phyloP scores from a whole-genome alignment of 1,140 invertebrate genomes.

The Microplitis mediator region DNA sequence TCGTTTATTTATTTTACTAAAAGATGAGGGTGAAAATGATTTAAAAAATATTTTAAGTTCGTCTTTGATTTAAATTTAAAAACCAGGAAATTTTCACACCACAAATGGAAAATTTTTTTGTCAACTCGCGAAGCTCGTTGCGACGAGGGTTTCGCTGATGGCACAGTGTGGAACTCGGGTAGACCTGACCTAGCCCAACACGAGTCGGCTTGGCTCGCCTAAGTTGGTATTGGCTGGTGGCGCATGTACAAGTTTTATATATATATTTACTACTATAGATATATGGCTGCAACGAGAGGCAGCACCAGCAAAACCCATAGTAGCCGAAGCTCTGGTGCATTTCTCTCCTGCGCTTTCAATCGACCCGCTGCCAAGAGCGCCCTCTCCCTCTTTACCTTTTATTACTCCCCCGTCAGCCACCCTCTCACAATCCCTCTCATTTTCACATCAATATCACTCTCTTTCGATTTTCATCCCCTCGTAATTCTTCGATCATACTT shows the following conservation, averaged over 20 bases:
- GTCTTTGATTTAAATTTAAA: not conserved
- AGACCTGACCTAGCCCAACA: constrained; percentile 63
- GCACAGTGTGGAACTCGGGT: constrained; percentile 53
- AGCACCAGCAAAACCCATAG: not conserved
- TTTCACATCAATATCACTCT: constrained; percentile 13
- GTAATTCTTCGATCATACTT: not conserved
- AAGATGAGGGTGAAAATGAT: no score
- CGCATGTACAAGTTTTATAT: constrained; percentile 37
- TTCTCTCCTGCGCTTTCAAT: constrained; percentile 61
- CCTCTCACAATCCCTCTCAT: constrained; percentile 20
- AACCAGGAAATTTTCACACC: not conserved
- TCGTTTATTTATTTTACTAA: no score
- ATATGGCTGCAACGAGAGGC: not conserved
- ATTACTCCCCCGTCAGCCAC: constrained; percentile 31
- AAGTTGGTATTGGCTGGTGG: constrained; percentile 46
- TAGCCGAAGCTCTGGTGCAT: constrained; percentile 51
- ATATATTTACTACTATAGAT: no score
- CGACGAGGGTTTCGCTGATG: constrained; percentile 47
- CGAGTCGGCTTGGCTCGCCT: constrained; percentile 54
- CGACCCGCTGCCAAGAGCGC: constrained; percentile 50
- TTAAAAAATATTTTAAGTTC: no score
- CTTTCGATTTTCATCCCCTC: constrained; percentile 10
- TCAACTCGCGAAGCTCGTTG: constrained; percentile 19
- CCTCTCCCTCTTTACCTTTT: constrained; percentile 26
- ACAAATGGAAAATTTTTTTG: not conserved